phyloP scores from a whole-genome alignment of 2,797 vertebrate species.

The Hippocampus kuda region DNA sequence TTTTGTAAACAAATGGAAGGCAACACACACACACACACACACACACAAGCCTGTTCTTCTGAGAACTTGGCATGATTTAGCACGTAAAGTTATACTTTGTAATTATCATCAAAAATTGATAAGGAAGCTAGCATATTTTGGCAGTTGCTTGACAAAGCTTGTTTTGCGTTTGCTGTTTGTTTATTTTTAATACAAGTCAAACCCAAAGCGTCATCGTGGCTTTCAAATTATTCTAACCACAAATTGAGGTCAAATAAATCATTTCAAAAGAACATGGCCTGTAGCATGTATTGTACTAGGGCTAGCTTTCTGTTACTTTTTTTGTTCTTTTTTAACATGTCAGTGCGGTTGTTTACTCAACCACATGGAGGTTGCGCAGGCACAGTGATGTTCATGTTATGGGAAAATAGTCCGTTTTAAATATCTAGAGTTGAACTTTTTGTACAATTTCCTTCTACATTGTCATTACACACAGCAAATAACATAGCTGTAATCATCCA shows the following conservation, averaged over 20 bases:
- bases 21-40: constrained; percentile 11
- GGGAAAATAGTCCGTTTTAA: not conserved
- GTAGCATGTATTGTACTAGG: not conserved
- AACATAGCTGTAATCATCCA: not conserved
- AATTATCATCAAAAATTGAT: not conserved
- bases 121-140: not conserved
- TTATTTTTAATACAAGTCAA: not conserved
- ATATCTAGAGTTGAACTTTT: constrained; percentile 24
- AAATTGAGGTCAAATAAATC: not conserved
- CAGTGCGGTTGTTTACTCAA: not conserved
- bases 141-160: not conserved
- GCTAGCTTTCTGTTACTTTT: not conserved
- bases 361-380: not conserved
- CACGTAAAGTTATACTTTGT: not conserved
- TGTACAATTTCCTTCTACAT: constrained; percentile 4
- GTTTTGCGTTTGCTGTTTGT: not conserved
- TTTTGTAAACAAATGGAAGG: constrained; percentile 61
- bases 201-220: not conserved
- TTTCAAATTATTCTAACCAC: not conserved
- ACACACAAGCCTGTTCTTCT: not conserved
- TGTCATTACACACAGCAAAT: not conserved
- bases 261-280: not conserved
- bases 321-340: not conserved
- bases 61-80: not conserved
- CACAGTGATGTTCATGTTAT: constrained; percentile 1